Evolutionary conservation across 2,888 invertebrate species (phyloP).

Genomic region (Cryptophagus acutangulus): DNA sequence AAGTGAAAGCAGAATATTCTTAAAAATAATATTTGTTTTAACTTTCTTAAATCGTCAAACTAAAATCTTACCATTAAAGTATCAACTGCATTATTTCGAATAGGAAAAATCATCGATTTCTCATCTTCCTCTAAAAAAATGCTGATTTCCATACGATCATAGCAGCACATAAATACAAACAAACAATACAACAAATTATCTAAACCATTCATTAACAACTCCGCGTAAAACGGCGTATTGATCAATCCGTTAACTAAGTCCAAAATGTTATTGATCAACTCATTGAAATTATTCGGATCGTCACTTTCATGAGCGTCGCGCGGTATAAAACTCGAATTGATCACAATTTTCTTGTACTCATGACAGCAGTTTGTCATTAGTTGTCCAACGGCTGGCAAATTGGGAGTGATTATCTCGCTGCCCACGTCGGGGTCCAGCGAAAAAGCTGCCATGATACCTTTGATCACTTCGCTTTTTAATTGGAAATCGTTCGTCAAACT

Average conservation of each 20-base stretch:
- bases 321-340: conserved; percentile 18
- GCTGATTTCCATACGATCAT: conserved; percentile 22
- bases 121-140: conserved; percentile 22
- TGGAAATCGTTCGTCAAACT: conserved; percentile 24
- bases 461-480: conserved; percentile 28
- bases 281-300: conserved; percentile 26
- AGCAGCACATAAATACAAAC: conserved; percentile 26
- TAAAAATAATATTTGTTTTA: conserved; percentile 5
- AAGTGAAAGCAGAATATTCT: conserved; percentile 19
- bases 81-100: conserved; percentile 18
- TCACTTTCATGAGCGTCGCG: conserved; percentile 22
- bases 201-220: conserved; percentile 25
- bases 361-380: conserved; percentile 28
- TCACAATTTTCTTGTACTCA: conserved; percentile 26
- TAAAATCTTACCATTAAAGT: conserved; percentile 23
- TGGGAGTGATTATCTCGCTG: conserved; percentile 16
- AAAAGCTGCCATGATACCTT: conserved; percentile 17
- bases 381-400: conserved; percentile 29
- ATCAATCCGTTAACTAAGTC: conserved; percentile 25
- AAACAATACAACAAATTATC: conserved; percentile 29
- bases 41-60: conserved; percentile 4
- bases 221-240: conserved; percentile 21
- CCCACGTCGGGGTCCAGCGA: conserved; percentile 12
- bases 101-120: conserved; percentile 17
- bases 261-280: conserved; percentile 22